Evolutionary conservation across 2,113 vertebrate genomes (phyloP).

Genomic region (Siniperca knerii): DNA sequence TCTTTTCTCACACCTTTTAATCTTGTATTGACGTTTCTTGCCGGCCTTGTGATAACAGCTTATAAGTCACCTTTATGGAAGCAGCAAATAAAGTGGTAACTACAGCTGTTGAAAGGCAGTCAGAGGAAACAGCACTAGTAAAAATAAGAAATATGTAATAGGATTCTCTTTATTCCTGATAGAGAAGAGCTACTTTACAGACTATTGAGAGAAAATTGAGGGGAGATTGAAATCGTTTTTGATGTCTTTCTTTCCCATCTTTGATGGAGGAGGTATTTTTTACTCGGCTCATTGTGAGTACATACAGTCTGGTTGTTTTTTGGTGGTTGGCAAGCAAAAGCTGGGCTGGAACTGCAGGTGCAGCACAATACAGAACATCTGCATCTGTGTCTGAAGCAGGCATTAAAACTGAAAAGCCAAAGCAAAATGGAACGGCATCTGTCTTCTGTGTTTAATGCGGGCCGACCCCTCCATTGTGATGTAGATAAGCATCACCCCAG

Average conservation of each 20-base stretch:
- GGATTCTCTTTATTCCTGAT: conserved; percentile 73
- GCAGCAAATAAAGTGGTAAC: conserved; percentile 80
- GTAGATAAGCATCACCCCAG: conserved; percentile 73
- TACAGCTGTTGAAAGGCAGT: conserved; percentile 73
- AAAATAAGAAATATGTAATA: conserved; percentile 79
- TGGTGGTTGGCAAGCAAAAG: conserved; percentile 59
- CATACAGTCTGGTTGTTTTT: conserved; percentile 46
- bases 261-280: conserved; percentile 39
- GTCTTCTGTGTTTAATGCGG: conserved; percentile 74
- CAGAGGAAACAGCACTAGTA: conserved; percentile 72
- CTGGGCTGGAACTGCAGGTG: conserved; percentile 76
- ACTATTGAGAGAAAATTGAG: conserved; percentile 71
- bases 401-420: conserved; percentile 71
- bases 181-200: conserved; percentile 66
- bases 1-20: conserved; percentile 79
- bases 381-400: conserved; percentile 59
- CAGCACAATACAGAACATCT: conserved; percentile 75
- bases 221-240: conserved; percentile 72
- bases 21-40: conserved; percentile 83
- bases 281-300: conserved; percentile 31
- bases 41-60: conserved; percentile 77
- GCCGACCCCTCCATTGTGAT: conserved; percentile 75
- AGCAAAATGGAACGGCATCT: conserved; percentile 72
- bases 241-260: conserved; percentile 63
- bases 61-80: conserved; percentile 85